These are phyloP conservation scores for Barnardius zonarius DNA, from an alignment of 2,113 vertebrate genomes.

Conservation along the genomic window DNA sequence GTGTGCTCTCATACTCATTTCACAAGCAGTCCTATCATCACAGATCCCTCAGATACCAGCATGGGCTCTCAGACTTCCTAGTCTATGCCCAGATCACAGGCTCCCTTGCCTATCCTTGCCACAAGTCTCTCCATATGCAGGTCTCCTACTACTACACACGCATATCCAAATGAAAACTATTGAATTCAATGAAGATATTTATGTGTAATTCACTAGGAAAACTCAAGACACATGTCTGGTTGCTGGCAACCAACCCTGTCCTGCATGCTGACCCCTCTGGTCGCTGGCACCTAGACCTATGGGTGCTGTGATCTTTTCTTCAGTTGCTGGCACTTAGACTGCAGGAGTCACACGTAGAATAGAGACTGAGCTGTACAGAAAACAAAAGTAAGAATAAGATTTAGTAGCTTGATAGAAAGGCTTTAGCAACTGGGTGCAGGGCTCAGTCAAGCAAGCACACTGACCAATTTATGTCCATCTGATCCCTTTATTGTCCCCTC, in stretches of 20 bases:
- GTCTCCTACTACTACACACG: background rate
- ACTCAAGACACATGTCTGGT: background rate
- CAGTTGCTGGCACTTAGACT: background rate
- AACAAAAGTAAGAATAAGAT: background rate
- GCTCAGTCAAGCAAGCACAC: background rate
- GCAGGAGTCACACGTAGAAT: background rate
- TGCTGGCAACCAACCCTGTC: background rate
- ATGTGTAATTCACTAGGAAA: background rate
- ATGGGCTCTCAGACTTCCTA: background rate
- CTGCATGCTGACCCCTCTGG: background rate
- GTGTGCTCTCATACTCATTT: background rate
- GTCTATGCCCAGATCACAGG: background rate
- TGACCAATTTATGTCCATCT: background rate
- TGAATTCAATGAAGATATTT: background rate
- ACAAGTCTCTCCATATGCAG: background rate
- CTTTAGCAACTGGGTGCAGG: background rate
- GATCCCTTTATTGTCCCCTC: background rate
- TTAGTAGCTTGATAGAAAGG: background rate
- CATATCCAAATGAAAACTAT: background rate
- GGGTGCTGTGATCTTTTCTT: fast-evolving
- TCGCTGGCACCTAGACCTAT: background rate
- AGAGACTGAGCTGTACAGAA: background rate
- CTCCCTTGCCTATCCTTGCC: background rate
- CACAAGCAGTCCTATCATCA: background rate
- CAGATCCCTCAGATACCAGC: background rate